These are phyloP conservation scores for Hyperopisus bebe DNA, from an alignment of 2,113 vertebrate genomes.

Conservation along the genomic window DNA sequence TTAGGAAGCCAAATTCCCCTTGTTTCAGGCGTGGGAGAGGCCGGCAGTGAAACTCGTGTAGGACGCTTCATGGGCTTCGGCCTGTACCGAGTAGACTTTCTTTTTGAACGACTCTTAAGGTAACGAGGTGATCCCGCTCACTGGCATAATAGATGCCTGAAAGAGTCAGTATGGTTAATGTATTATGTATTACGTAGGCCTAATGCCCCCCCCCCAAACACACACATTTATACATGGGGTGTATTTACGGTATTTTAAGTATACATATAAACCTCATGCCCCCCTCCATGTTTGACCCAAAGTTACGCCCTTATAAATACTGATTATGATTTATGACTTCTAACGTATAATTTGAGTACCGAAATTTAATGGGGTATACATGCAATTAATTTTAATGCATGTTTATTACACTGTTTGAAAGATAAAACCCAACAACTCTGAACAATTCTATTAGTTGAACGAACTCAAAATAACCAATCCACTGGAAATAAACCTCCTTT, in stretches of 20 bases:
- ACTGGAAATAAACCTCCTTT: neutral
- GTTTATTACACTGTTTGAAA: neutral
- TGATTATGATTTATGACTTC: neutral
- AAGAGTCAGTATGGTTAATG: neutral
- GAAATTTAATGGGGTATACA: neutral
- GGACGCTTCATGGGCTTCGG: neutral
- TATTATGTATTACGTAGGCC: neutral
- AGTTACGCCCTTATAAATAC: too few species aligned
- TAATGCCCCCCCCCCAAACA: neutral
- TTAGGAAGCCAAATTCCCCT: neutral
- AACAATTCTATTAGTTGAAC: neutral
- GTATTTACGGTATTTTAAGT: neutral
- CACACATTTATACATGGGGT: neutral
- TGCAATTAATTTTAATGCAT: neutral
- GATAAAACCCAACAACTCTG: neutral
- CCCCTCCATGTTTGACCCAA: too few species aligned
- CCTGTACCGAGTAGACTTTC: neutral
- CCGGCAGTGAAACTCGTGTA: too few species aligned
- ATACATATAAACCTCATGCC: neutral
- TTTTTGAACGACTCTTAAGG: neutral
- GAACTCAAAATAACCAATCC: neutral
- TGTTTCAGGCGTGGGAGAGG: neutral
- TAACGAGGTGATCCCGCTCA: neutral
- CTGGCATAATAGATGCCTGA: neutral
- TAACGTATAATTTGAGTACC: neutral